Evolutionary conservation across 2,888 invertebrate genomes (phyloP), one percentile per base, ranked within the genome.

Genomic region (Drosophila borealis): DNA sequence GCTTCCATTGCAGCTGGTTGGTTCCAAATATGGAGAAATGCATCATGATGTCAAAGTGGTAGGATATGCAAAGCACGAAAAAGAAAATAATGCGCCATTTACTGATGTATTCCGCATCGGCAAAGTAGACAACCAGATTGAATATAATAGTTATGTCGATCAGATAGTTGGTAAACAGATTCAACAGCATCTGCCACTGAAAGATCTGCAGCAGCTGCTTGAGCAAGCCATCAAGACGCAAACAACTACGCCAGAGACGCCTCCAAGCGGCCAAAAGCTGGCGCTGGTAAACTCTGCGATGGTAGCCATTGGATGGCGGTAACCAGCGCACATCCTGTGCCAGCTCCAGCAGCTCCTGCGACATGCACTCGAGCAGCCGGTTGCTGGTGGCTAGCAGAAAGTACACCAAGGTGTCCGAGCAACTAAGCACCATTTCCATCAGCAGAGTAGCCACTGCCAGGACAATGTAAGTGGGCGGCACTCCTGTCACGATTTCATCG

Each of bases 151-250:
- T 45, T 3, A 78, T 74, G 9, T 74, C 66, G 17, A 53, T 57
- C 2, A 89, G 14, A 44, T 89, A 89, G 9, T 45, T 73, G 25
- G 65, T 54, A 0, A 79, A 64, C 4, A 89, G n/a, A 11, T 79
- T 67, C 0, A 77, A 14, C 0, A 88, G 66, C 9, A 89, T 9
- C 41, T 74, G 82, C 45, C 63, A 63, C 9, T 80, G 68, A 14
- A 65, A 73, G 4, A 77, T 42, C 0, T 59, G 6, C 5, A 77
- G n/a, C 11, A 80, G 17, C 13, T 79, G 62, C 0, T 11, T 0
- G 0, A 71, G 39, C 5, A 89, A 21, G 2, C 2, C 14, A 13
- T 78, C 68, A 41, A 90, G 37, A 0, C 55, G 64, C 9, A 19
- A 14, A 0, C 63, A 70, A 13, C 62, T 55, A 0, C 9, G 14